These are phyloP conservation scores for Setipinna tenuifilis DNA, from an alignment of 2,797 vertebrate species.

Conservation along the genomic window DNA sequence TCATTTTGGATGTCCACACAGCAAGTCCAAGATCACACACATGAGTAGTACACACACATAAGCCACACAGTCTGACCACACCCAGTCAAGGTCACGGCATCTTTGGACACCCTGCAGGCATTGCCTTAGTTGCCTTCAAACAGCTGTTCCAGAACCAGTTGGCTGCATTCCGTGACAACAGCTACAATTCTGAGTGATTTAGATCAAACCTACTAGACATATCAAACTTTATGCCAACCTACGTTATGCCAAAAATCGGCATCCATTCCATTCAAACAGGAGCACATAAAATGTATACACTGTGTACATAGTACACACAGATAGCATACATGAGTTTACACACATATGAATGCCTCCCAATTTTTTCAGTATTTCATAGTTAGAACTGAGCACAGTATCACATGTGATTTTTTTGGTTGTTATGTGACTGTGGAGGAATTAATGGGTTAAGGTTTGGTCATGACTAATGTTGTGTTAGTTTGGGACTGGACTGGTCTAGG, in stretches of 20 bases:
- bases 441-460: too few species aligned
- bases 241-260: too few species aligned
- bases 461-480: not conserved
- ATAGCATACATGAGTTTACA: not conserved
- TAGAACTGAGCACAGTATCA: too few species aligned
- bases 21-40: not conserved
- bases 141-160: slow-evolving; percentile 63
- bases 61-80: slow-evolving; percentile 55
- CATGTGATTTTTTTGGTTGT: too few species aligned
- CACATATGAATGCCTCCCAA: too few species aligned
- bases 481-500: not conserved
- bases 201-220: too few species aligned
- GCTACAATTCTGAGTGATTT: not conserved
- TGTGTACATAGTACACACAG: not conserved
- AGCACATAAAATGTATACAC: not conserved
- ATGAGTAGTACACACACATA: not conserved
- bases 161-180: slow-evolving; percentile 53
- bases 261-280: not conserved
- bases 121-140: slow-evolving; percentile 49
- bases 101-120: not conserved
- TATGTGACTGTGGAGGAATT: too few species aligned
- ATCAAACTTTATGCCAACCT: too few species aligned
- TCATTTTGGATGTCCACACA: not conserved
- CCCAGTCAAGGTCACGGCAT: slow-evolving; percentile 52
- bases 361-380: too few species aligned